Evolutionary conservation across 2,888 invertebrate species (phyloP).

Genomic region (Ceramica pisi): DNA sequence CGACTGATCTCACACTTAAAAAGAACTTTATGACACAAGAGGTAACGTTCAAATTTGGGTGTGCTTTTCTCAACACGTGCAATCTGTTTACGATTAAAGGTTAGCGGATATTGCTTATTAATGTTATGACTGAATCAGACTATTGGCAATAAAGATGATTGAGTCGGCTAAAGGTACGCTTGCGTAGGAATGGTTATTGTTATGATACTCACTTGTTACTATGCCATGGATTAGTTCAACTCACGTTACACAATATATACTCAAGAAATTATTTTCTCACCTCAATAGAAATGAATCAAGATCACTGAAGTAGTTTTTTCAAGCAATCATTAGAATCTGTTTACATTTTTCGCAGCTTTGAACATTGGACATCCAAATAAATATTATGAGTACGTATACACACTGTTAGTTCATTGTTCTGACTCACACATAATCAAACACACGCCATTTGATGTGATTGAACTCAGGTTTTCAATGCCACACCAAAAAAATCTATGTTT

Average conservation of each 20-base stretch:
- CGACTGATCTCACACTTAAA: constrained; percentile 1
- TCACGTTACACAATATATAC: constrained; percentile 10
- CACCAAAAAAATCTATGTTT: constrained; percentile 52
- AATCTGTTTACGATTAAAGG: constrained; percentile 82
- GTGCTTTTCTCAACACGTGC: constrained; percentile 76
- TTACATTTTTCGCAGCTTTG: constrained; percentile 44
- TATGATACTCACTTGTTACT: constrained; percentile 35
- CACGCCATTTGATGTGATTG: constrained; percentile 52
- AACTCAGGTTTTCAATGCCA: constrained; percentile 47
- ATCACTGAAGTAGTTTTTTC: constrained; percentile 25
- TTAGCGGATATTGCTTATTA: constrained; percentile 88
- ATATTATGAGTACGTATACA: constrained; percentile 33
- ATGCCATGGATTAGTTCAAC: not conserved
- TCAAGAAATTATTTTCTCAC: constrained; percentile 1
- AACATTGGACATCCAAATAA: constrained; percentile 49
- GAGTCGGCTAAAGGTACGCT: constrained; percentile 71
- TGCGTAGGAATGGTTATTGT: constrained; percentile 48
- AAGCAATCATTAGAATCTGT: constrained; percentile 45
- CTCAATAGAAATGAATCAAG: constrained; percentile 15
- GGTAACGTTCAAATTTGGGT: constrained; percentile 63
- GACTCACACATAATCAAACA: constrained; percentile 46
- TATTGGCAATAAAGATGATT: constrained; percentile 86
- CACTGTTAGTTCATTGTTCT: constrained; percentile 44
- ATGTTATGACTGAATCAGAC: constrained; percentile 84
- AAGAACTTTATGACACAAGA: constrained; percentile 33